Evolutionary conservation across 2,888 invertebrate species (phyloP).

Genomic region (Ormyrus pomaceus): DNA sequence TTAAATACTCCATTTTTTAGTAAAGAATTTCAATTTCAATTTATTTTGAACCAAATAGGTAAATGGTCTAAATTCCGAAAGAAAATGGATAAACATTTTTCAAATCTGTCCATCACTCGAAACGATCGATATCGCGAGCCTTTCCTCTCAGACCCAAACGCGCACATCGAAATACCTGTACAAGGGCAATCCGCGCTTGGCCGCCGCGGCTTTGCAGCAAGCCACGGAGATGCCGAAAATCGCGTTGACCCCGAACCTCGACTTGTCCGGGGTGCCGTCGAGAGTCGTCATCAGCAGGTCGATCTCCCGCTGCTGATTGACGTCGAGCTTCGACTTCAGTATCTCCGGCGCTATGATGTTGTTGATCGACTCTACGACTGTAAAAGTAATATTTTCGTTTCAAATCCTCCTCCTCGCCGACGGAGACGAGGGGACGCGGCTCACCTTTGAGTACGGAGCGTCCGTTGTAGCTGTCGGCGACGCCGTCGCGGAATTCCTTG

Average conservation of each 20-base stretch:
- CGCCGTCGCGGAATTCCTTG: conserved; percentile 67
- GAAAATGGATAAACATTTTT: too few relatives aligned
- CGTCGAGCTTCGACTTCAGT: conserved; percentile 67
- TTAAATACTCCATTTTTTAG: too few relatives aligned
- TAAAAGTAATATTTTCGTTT: neutral
- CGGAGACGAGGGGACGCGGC: neutral
- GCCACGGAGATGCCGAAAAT: conserved; percentile 69
- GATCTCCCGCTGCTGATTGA: conserved; percentile 69
- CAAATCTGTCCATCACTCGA: too few relatives aligned
- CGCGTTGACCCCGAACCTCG: conserved; percentile 69
- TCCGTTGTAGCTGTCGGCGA: conserved; percentile 65
- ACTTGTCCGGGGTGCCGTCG: conserved; percentile 70
- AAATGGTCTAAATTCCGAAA: too few relatives aligned
- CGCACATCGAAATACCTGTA: conserved; percentile 57
- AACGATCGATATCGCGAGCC: too few relatives aligned
- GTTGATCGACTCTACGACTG: conserved; percentile 69
- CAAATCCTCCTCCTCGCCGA: too few relatives aligned
- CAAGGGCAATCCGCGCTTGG: conserved; percentile 68
- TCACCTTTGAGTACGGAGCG: conserved; percentile 65
- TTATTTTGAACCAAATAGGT: too few relatives aligned
- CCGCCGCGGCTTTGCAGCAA: conserved; percentile 71
- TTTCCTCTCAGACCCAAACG: too few relatives aligned
- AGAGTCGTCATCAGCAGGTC: conserved; percentile 66
- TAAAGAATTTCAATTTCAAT: too few relatives aligned
- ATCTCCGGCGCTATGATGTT: conserved; percentile 70